Evolutionary conservation across 2,113 vertebrate species (phyloP), one percentile per base, ranked within the genome.

Genomic region (Geococcyx californianus): DNA sequence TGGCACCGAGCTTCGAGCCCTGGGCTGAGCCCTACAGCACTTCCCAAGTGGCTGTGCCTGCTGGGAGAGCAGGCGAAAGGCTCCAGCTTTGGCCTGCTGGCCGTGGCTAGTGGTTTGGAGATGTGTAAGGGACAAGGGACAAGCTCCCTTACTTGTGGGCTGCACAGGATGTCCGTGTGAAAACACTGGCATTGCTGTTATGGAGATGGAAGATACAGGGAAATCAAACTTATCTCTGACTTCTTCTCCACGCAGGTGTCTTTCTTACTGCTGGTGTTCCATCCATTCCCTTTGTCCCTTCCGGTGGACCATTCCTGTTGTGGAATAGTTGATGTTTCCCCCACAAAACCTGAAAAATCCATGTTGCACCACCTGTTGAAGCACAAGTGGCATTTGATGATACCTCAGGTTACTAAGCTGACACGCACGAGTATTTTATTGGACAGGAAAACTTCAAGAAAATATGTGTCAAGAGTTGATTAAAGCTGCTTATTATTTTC

Each of bases 151-250:
- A 5, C 0, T 7, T 2, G 5, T 15, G 66, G 38, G 17, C 54
- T 47, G 49, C 44, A 4, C 1, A 2, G 38, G 14, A 0, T 11
- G 13, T 19, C 33, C 23, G 0, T 2, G 23, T 12, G 55, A 11
- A 34, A 60, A 36, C 10, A 4, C 7, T 16, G 45, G 13, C 3
- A 1, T 29, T 66, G 40, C 20, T 33, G 21, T 42, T 3, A 14
- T 1, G 38, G 21, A 10, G 20, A 5, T 14, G 63, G 58, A 34
- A 63, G 60, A 33, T 0, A 3, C 4, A 7, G 24, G 16, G 60
- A 42, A 17, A 15, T 7, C 59, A 8, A 24, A 4, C 31, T 33
- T 8, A 2, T 7, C 24, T 7, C 0, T 8, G 9, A 3, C 16
- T 77, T 42, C 54, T 52, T 60, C 13, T 5, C 4, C 2, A 1